Conservation (phyloP, 2,797 vertebrate species). For the Sebastes trivittatus region DNA sequence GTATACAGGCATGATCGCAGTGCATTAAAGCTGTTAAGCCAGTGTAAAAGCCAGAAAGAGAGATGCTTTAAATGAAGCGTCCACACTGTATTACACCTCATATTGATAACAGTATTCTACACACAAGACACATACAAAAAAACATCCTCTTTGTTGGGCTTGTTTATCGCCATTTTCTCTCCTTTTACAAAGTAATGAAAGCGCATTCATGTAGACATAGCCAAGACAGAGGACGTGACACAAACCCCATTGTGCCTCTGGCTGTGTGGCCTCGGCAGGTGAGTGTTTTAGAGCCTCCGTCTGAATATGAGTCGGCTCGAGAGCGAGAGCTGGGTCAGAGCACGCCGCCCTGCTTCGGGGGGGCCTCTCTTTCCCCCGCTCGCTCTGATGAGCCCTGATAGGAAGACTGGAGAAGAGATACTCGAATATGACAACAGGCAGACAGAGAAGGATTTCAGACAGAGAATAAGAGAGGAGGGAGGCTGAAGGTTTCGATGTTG, state of each 20-base stretch:
- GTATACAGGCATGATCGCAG: not conserved
- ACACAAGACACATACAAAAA: slow-evolving; percentile 39
- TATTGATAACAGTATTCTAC: slow-evolving; percentile 20
- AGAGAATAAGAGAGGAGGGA: slow-evolving; percentile 12
- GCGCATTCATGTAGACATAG: slow-evolving; percentile 56
- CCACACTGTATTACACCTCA: slow-evolving; percentile 1
- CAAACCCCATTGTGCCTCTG: slow-evolving; percentile 58
- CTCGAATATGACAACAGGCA: slow-evolving; percentile 52
- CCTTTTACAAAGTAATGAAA: slow-evolving; percentile 65
- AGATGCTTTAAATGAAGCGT: slow-evolving; percentile 13
- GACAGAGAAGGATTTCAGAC: slow-evolving; percentile 35
- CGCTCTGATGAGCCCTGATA: slow-evolving; percentile 57
- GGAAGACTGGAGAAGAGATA: slow-evolving; percentile 48
- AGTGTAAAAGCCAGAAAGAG: slow-evolving; percentile 8
- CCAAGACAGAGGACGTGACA: slow-evolving; percentile 48
- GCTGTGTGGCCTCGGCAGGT: slow-evolving; percentile 56
- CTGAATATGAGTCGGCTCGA: slow-evolving; percentile 59
- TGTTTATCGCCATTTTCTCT: slow-evolving; percentile 33
- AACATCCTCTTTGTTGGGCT: slow-evolving; percentile 46
- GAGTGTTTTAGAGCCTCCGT: slow-evolving; percentile 68
- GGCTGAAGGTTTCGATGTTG: slow-evolving; percentile 2
- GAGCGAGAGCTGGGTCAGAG: slow-evolving; percentile 64
- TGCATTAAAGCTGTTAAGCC: slow-evolving; percentile 18
- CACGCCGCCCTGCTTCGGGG: slow-evolving; percentile 47
- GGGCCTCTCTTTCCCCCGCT: slow-evolving; percentile 24